Evolutionary conservation across 2,888 invertebrate species (phyloP).

Genomic region (Urechis unicinctus): DNA sequence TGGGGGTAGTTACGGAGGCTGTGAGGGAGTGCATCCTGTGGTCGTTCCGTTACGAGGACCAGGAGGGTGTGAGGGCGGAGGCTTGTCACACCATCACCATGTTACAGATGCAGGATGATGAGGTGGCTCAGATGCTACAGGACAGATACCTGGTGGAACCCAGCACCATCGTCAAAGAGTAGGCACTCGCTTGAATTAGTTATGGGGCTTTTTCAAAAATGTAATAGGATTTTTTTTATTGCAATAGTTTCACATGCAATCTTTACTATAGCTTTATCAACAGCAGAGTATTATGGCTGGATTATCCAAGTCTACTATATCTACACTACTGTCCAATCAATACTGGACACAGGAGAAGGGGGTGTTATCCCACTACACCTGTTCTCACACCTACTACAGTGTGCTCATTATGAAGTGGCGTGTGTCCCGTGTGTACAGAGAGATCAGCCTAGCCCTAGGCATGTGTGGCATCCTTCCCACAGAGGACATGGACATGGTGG

Average conservation of each 20-base stretch:
- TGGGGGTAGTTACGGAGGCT: slow-evolving; percentile 32
- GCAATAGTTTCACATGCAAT: too few relatives aligned
- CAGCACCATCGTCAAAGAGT: slow-evolving; percentile 41
- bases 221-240: too few relatives aligned
- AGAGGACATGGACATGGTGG: slow-evolving; percentile 47
- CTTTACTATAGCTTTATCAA: too few relatives aligned
- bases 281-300: too few relatives aligned
- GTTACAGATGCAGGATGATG: slow-evolving; percentile 32
- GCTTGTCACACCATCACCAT: slow-evolving; percentile 42
- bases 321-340: too few relatives aligned
- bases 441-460: slow-evolving; percentile 37
- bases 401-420: not conserved
- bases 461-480: slow-evolving; percentile 39
- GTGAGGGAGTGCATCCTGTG: slow-evolving; percentile 42
- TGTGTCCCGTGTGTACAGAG: slow-evolving; percentile 24
- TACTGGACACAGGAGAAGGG: too few relatives aligned
- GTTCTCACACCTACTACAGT: not conserved
- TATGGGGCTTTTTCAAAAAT: too few relatives aligned
- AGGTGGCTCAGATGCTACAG: slow-evolving; percentile 42
- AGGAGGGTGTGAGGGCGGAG: slow-evolving; percentile 44
- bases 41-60: slow-evolving; percentile 46
- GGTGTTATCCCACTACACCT: not conserved
- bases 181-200: not conserved
- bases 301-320: too few relatives aligned
- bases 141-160: slow-evolving; percentile 46